A percentile compares a stretch with the other conserved stretches of the same genome.
Evolutionary conservation across 2,888 invertebrate genomes (phyloP).

Genomic region (Drepanosiphum platanoidis): DNA sequence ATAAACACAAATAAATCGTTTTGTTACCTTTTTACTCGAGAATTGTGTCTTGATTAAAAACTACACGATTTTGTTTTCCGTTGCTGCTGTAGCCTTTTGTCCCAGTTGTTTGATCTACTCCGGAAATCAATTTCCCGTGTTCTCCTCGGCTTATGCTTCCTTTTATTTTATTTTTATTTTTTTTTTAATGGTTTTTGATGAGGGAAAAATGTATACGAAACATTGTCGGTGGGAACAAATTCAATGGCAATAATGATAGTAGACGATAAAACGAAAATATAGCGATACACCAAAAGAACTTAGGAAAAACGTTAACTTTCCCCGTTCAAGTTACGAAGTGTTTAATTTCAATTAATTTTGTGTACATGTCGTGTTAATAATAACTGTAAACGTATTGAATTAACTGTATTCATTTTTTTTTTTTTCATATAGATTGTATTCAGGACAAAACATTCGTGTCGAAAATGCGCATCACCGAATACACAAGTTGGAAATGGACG

Average conservation of each 20-base stretch:
- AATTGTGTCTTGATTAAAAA: slow-evolving; percentile 52
- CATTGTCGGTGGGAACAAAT: neutral
- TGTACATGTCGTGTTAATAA: no score
- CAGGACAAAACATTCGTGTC: no score
- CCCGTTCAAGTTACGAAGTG: neutral
- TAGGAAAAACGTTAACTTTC: neutral
- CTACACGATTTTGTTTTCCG: neutral
- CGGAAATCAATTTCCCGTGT: slow-evolving; percentile 34
- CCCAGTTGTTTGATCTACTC: neutral
- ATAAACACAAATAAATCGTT: slow-evolving; percentile 54
- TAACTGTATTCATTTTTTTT: no score
- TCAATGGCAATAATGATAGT: neutral
- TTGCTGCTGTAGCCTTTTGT: neutral
- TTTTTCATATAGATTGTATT: no score
- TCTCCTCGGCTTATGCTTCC: neutral
- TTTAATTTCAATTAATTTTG: neutral
- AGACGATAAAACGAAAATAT: neutral
- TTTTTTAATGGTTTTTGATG: neutral
- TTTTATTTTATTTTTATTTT: slow-evolving; percentile 4
- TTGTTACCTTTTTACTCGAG: neutral
- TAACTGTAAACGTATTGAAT: no score
- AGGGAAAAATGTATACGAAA: neutral
- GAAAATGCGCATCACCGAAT: no score
- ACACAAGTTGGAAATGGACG: no score
- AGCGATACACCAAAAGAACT: neutral